Percentiles rank a stretch among this genome's conserved stretches.
Evolutionary conservation across 1,140 invertebrate genomes (phyloP).

Genomic region (Drosophila oshimai): DNA sequence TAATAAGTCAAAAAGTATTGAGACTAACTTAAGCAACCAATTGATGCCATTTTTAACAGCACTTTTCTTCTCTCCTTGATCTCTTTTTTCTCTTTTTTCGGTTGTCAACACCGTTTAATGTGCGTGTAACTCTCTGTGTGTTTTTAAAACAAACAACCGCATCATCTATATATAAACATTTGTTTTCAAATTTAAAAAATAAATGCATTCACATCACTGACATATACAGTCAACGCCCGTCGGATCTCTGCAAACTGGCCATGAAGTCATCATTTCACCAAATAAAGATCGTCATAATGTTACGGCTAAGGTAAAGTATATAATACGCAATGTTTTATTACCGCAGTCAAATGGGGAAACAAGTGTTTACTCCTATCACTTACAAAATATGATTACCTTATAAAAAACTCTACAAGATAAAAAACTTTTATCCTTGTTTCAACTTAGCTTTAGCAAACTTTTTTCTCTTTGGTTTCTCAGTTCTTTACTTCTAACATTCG

Average conservation of each 20-base stretch:
- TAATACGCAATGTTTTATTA: conserved; percentile 30
- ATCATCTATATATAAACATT: conserved; percentile 48
- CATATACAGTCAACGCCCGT: conserved; percentile 92
- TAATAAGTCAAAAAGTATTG: conserved; percentile 7
- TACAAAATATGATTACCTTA: conserved; percentile 15
- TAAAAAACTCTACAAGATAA: conserved; percentile 19
- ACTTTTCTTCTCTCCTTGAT: conserved; percentile 60
- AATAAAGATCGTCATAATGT: conserved; percentile 92
- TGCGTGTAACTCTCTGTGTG: conserved; percentile 60
- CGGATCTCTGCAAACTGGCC: conserved; percentile 93
- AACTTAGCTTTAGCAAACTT: conserved; percentile 26
- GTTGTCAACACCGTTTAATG: conserved; percentile 59
- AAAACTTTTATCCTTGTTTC: conserved; percentile 22
- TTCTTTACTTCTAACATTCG: conserved; percentile 30
- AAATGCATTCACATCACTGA: conserved; percentile 63
- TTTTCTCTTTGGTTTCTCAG: conserved; percentile 14
- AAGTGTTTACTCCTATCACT: conserved; percentile 6
- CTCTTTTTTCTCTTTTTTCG: conserved; percentile 55
- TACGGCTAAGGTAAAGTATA: conserved; percentile 89
- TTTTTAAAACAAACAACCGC: conserved; percentile 35
- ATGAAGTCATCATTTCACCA: conserved; percentile 94
- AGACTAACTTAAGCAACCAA: conserved; percentile 50
- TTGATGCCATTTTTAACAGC: conserved; percentile 64
- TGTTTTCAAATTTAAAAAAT: conserved; percentile 42
- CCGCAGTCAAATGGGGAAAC: conserved; percentile 10